phyloP scores from a whole-genome alignment of 1,140 invertebrate genomes.

The Samia ricini region DNA sequence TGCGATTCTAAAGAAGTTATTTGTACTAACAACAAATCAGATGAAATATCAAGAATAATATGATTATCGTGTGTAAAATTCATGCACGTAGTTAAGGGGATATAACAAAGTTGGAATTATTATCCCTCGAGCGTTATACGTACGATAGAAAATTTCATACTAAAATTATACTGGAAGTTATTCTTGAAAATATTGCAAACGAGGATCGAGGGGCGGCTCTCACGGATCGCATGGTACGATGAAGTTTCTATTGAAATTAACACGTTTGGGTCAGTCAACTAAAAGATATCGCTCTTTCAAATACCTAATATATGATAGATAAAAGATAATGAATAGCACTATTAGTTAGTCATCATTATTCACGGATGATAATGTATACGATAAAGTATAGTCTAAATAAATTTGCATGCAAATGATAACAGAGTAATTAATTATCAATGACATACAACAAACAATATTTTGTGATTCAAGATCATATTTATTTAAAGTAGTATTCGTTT shows the following conservation, averaged over 20 bases:
- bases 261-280: background rate
- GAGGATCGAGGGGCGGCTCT: background rate
- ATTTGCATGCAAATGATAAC: too few relatives aligned
- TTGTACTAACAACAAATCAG: background rate
- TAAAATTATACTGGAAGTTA: background rate
- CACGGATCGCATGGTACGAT: background rate
- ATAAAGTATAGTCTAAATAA: too few relatives aligned
- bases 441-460: too few relatives aligned
- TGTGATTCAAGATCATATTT: too few relatives aligned
- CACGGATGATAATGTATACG: too few relatives aligned
- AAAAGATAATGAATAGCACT: too few relatives aligned
- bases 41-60: background rate
- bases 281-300: background rate
- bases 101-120: conserved; percentile 8
- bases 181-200: background rate
- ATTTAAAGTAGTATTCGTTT: too few relatives aligned
- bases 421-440: too few relatives aligned
- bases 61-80: conserved; percentile 7
- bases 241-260: background rate
- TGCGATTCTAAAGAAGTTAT: too few relatives aligned
- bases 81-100: conserved; percentile 5
- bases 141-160: background rate
- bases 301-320: too few relatives aligned
- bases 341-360: too few relatives aligned
- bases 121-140: background rate